Percentiles rank a stretch among this genome's conserved stretches.
phyloP scores from a whole-genome alignment of 2,797 vertebrate species.

The Menidia menidia region DNA sequence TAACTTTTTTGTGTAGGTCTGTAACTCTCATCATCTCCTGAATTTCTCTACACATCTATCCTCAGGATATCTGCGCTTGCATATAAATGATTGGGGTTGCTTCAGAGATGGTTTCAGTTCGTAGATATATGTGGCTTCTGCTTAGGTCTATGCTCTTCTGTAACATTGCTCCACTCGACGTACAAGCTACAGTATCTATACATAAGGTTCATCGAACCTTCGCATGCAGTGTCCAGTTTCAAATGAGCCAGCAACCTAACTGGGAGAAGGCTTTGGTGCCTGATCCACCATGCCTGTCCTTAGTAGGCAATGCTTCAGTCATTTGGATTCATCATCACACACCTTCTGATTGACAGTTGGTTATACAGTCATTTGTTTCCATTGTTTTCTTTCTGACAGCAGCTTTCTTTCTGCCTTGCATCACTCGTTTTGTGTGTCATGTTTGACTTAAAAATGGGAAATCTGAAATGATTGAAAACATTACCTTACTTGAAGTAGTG shows the following conservation, averaged over 20 bases:
- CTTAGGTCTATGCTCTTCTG: slow-evolving; percentile 11
- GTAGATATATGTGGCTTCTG: slow-evolving; percentile 27
- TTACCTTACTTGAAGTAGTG: background rate
- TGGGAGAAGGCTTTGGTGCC: slow-evolving; percentile 26
- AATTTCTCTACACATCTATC: slow-evolving; percentile 1
- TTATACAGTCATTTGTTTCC: background rate
- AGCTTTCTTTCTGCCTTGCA: background rate
- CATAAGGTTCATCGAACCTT: slow-evolving; percentile 29
- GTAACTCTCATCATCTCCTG: background rate
- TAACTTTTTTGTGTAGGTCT: background rate
- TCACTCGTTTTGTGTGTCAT: background rate
- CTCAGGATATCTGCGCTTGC: slow-evolving; percentile 28
- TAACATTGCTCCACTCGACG: slow-evolving; percentile 36
- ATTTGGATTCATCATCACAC: slow-evolving; percentile 30
- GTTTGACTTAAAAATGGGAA: slow-evolving; percentile 7
- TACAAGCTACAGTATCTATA: slow-evolving; percentile 29
- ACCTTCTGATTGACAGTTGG: slow-evolving; percentile 7
- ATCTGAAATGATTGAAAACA: background rate
- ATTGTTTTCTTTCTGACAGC: background rate
- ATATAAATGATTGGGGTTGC: slow-evolving; percentile 12
- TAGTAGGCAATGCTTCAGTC: slow-evolving; percentile 44
- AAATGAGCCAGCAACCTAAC: slow-evolving; percentile 23
- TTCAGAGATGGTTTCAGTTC: slow-evolving; percentile 27
- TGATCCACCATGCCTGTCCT: slow-evolving; percentile 25
- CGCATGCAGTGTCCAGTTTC: slow-evolving; percentile 48